Conservation (phyloP, 2,797 vertebrate genomes). For the Morelia viridis region DNA sequence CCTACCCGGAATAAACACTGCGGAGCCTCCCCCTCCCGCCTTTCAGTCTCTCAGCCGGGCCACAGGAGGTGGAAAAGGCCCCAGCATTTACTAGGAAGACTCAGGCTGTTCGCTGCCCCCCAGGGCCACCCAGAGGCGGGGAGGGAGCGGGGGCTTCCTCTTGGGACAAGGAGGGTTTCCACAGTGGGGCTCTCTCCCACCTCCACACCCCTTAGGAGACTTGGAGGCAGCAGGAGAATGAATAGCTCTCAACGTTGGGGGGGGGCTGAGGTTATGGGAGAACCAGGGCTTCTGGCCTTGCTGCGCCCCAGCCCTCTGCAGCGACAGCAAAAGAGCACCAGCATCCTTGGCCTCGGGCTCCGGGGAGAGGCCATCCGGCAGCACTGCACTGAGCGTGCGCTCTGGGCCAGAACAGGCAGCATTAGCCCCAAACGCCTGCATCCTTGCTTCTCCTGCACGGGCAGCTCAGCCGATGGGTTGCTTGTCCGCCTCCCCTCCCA, state of each 20-base stretch:
- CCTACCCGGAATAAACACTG: not conserved
- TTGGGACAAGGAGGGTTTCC: not conserved
- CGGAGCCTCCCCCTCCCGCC: fast-evolving
- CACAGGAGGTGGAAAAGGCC: not conserved
- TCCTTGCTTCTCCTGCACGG: not conserved
- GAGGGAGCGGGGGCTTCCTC: not conserved
- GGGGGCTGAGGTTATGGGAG: not conserved
- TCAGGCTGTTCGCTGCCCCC: not conserved
- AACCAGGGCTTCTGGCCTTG: no score
- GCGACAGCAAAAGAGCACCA: not conserved
- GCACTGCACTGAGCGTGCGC: not conserved
- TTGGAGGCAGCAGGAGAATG: not conserved
- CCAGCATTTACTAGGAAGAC: not conserved
- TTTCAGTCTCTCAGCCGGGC: not conserved
- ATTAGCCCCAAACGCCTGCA: no score
- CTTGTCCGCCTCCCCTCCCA: not conserved
- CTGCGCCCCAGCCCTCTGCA: not conserved
- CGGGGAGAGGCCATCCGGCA: no score
- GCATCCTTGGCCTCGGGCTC: not conserved
- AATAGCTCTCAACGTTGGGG: not conserved
- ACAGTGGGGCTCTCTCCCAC: no score
- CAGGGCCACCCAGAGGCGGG: not conserved
- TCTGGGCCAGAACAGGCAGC: not conserved
- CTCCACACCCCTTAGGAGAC: not conserved
- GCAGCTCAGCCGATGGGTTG: not conserved